Percentiles rank a stretch among this genome's conserved stretches.
Conservation (phyloP, 2,797 vertebrate species). For the Pelobates cultripes region DNA sequence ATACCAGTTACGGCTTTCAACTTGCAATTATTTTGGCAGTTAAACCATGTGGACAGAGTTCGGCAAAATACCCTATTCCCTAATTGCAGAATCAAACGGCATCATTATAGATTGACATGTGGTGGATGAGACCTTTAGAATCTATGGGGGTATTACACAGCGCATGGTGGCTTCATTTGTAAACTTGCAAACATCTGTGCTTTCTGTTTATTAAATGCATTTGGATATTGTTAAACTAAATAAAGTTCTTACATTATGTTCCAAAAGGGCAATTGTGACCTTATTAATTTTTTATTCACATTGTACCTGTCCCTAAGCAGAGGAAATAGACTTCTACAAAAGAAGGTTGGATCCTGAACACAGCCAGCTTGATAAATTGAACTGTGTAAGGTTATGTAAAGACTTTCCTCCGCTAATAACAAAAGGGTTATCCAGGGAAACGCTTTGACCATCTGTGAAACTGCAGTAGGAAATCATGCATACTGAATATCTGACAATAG, state of each 20-base stretch:
- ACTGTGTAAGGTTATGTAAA: background rate
- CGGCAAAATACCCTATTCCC: constrained; percentile 1
- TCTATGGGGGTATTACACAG: background rate
- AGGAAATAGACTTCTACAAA: background rate
- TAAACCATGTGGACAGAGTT: background rate
- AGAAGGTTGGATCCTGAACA: background rate
- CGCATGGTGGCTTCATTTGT: background rate
- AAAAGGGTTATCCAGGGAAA: constrained; percentile 30
- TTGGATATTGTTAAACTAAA: constrained; percentile 10
- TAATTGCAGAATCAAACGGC: background rate
- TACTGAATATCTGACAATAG: constrained; percentile 37
- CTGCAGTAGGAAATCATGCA: constrained; percentile 21
- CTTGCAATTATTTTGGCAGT: constrained; percentile 14
- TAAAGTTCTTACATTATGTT: background rate
- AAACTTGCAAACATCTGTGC: constrained; percentile 37
- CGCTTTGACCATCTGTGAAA: constrained; percentile 29
- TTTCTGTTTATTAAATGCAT: constrained; percentile 24
- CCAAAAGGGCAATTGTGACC: constrained; percentile 21
- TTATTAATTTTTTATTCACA: constrained; percentile 16
- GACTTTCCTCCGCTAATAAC: constrained; percentile 19
- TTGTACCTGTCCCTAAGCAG: constrained; percentile 14
- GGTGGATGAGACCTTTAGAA: constrained; percentile 22
- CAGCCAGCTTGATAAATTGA: constrained; percentile 21
- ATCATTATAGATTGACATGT: constrained; percentile 35
- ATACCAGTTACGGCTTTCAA: background rate